These are phyloP conservation scores for Margarornis squamiger DNA, from an alignment of 2,797 vertebrate genomes.

Conservation along the genomic window DNA sequence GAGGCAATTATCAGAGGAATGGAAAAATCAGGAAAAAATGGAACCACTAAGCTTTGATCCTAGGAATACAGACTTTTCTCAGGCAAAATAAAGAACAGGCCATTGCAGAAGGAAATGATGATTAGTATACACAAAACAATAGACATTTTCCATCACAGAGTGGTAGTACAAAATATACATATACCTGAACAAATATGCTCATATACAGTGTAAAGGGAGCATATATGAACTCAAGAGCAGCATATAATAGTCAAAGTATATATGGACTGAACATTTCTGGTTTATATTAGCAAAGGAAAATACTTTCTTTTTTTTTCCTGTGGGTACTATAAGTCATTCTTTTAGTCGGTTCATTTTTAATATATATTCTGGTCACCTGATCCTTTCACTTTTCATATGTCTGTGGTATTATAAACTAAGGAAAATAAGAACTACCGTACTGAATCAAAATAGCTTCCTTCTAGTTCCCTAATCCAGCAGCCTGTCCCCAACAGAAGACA, in stretches of 20 bases:
- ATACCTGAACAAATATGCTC: background rate
- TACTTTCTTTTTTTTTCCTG: background rate
- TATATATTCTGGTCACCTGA: background rate
- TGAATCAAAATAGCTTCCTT: background rate
- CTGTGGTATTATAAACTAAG: background rate
- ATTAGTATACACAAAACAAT: background rate
- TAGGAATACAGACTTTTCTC: background rate
- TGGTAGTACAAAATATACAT: background rate
- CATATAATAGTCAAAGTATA: background rate
- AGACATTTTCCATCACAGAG: background rate
- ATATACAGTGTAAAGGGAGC: background rate
- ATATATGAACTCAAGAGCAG: background rate
- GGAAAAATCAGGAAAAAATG: background rate
- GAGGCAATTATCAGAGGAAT: constrained; percentile 1
- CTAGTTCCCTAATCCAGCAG: background rate
- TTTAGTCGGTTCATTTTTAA: background rate
- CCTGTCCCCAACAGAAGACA: background rate
- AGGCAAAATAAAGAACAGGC: background rate
- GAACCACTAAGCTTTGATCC: background rate
- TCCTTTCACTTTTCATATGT: background rate
- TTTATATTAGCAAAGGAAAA: background rate
- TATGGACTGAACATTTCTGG: background rate
- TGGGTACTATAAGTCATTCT: background rate
- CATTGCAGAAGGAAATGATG: background rate
- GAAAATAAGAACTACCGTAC: background rate